Conservation (phyloP, 2,888 invertebrate species). For the Pomacea canaliculata region DNA sequence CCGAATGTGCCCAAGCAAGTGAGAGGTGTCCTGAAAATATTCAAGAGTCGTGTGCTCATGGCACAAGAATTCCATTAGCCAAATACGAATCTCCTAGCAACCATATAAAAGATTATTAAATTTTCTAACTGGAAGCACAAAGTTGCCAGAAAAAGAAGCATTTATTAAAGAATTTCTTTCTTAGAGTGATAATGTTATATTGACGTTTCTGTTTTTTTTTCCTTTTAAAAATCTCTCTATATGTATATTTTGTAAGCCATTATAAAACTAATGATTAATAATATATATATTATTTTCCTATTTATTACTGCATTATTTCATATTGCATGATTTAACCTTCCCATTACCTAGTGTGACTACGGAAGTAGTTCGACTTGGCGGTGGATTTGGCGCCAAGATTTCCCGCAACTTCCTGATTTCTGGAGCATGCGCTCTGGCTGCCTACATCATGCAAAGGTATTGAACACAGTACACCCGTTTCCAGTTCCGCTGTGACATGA, state of each 20-base stretch:
- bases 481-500: too few relatives aligned
- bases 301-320: too few relatives aligned
- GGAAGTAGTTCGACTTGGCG: conserved; percentile 81
- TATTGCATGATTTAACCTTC: too few relatives aligned
- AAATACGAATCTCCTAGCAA: background rate
- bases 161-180: background rate
- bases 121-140: too few relatives aligned
- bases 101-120: background rate
- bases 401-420: conserved; percentile 75
- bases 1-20: too few relatives aligned
- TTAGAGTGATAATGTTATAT: background rate
- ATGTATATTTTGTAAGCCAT: background rate
- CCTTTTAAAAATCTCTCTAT: background rate
- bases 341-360: conserved; percentile 75
- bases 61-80: too few relatives aligned
- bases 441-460: conserved; percentile 47
- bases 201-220: background rate
- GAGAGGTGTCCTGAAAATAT: too few relatives aligned
- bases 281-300: background rate
- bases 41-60: too few relatives aligned
- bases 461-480: too few relatives aligned
- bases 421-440: conserved; percentile 79
- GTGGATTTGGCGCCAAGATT: conserved; percentile 85
- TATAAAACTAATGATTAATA: background rate
- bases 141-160: too few relatives aligned